phyloP scores from a whole-genome alignment of 2,888 invertebrate species.

The Caenorhabditis auriculariae region DNA sequence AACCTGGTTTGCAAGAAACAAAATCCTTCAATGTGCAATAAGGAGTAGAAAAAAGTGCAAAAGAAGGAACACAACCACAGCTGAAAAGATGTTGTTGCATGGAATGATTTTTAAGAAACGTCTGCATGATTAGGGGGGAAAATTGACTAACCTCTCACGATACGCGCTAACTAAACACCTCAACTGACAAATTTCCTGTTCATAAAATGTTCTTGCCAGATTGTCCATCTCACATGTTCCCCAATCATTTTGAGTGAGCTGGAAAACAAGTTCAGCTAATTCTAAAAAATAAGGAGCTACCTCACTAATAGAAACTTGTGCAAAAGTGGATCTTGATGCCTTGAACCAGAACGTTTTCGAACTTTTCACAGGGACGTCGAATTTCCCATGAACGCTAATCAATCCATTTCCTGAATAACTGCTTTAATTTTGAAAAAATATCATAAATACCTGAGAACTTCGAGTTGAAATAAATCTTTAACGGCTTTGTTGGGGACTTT shows the following conservation, averaged over 20 bases:
- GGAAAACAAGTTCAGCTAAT: neutral
- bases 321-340: conserved; percentile 1
- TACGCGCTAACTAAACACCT: too few relatives aligned
- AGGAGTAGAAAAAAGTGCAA: neutral
- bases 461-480: conserved; percentile 12
- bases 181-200: too few relatives aligned
- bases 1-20: conserved; percentile 3
- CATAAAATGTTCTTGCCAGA: too few relatives aligned
- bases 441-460: conserved; percentile 5
- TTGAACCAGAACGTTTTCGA: conserved; percentile 3
- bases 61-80: conserved; percentile 24
- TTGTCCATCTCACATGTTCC: conserved; percentile 24
- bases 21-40: conserved; percentile 11
- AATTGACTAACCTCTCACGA: too few relatives aligned
- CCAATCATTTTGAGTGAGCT: conserved; percentile 25
- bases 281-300: conserved; percentile 1
- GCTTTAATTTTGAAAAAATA: neutral
- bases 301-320: conserved; percentile 12
- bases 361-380: neutral
- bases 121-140: too few relatives aligned
- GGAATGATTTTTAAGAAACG: too few relatives aligned
- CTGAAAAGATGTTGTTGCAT: too few relatives aligned
- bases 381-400: conserved; percentile 5
- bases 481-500: neutral
- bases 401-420: conserved; percentile 6